Evolutionary conservation across 2,797 vertebrate genomes (phyloP), one percentile per base, ranked within the genome.

Genomic region (Apogon hyalosoma): DNA sequence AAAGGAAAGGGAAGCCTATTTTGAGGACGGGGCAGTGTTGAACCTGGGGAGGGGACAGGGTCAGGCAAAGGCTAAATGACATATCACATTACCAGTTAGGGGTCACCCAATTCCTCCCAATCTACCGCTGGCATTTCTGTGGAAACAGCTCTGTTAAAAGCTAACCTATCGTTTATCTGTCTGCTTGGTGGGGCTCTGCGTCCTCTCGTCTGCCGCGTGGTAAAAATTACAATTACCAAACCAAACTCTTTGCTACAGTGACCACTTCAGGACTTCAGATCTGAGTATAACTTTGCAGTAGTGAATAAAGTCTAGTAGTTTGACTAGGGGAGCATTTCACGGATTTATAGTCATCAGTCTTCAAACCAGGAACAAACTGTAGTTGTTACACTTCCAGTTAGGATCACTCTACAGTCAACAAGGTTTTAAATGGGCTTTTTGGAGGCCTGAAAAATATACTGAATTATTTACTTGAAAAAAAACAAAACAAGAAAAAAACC

Each of bases 1-100:
- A 87, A 90, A 90, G 90, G 87, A 74, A 92, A 86, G 85, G 87
- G 88, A 93, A 92, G 84, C 85, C 84, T 81, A 90, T 92, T 89
- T 88, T 85, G 68, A 88, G 77, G 69, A 47, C 51, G 63, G 85
- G 80, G 82, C 71, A 49, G 75, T 43, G 69, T 74, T 80, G 81
- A 83, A 84, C 82, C 82, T 67, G 66, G 61, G 60, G 51, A 86
- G 83, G 84, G 82, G 76, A 86, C 67, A 33, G 79, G 89, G 90
- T 92, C 87, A 49, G 63, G 79, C 78, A 80, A 79, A 85, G 87
- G 88, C 90, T 92, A 92, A 92, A 90, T 83, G 90, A 90, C 88
- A 90, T 81, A 90, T 91, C 88, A 75, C 86, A 91, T 90, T 87
- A 91, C 77, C 81, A 79, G 71, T 73, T 59, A 69, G 81, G 74